Evolutionary conservation across 2,888 invertebrate species (phyloP).

Genomic region (Spilarctia lutea): DNA sequence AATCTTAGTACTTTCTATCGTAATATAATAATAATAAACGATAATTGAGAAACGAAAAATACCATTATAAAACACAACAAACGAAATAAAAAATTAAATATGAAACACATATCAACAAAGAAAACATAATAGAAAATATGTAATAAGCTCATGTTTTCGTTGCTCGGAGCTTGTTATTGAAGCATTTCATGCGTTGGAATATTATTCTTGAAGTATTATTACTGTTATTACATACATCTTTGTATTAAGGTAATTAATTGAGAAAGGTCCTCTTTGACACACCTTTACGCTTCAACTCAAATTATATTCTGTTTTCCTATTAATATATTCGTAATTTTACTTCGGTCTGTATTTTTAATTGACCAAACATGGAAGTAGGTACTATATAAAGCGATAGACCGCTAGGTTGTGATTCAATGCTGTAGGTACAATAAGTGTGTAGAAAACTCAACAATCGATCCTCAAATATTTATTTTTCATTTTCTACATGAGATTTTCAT

Average conservation of each 20-base stretch:
- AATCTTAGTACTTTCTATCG: too few relatives aligned
- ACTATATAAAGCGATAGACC: too few relatives aligned
- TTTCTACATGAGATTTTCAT: too few relatives aligned
- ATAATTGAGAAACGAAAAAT: neutral
- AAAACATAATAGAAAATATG: neutral
- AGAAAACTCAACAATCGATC: too few relatives aligned
- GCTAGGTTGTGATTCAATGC: too few relatives aligned
- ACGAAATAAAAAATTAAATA: neutral
- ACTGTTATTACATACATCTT: conserved; percentile 2
- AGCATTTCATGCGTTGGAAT: neutral
- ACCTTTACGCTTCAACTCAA: neutral
- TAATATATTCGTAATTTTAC: neutral
- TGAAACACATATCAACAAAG: neutral
- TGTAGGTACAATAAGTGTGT: too few relatives aligned
- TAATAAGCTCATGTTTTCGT: conserved; percentile 3
- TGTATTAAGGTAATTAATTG: conserved; percentile 5
- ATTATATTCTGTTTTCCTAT: neutral
- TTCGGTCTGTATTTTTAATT: neutral
- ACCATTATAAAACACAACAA: neutral
- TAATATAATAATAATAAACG: neutral
- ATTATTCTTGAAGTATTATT: neutral
- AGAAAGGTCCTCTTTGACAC: neutral
- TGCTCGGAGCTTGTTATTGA: conserved; percentile 7
- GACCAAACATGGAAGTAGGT: neutral
- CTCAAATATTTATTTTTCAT: too few relatives aligned